Conservation (phyloP, 1,140 invertebrate species). For the Pristionchus pacificus region DNA sequence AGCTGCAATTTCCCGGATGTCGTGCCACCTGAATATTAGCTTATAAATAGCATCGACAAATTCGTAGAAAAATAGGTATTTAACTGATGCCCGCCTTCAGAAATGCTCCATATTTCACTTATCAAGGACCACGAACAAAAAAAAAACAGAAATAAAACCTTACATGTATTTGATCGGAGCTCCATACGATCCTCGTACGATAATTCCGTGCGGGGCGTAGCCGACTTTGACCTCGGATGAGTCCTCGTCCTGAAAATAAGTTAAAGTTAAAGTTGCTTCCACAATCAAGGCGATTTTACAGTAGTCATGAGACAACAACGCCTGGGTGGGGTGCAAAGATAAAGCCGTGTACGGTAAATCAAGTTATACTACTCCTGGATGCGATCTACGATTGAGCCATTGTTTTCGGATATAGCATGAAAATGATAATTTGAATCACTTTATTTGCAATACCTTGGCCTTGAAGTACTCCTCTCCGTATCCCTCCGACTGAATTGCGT, state of each 20-base stretch:
- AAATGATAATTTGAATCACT: too few relatives aligned
- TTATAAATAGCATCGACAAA: too few relatives aligned
- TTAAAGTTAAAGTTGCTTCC: conserved; percentile 5
- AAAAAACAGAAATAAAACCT: background rate
- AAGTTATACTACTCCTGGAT: too few relatives aligned
- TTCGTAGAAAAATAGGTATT: too few relatives aligned
- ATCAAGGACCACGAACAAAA: background rate
- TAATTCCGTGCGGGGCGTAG: conserved; percentile 17
- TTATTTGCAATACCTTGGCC: conserved; percentile 25
- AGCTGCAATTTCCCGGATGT: background rate
- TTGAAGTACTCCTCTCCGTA: conserved; percentile 28
- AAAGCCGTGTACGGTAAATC: too few relatives aligned
- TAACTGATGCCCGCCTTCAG: too few relatives aligned
- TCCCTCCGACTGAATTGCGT: conserved; percentile 16
- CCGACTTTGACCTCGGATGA: conserved; percentile 14
- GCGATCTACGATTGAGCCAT: too few relatives aligned
- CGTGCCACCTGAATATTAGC: background rate
- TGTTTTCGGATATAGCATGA: too few relatives aligned
- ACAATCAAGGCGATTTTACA: too few relatives aligned
- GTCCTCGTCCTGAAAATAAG: conserved; percentile 23
- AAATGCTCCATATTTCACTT: background rate
- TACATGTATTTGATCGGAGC: conserved; percentile 24
- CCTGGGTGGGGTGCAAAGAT: too few relatives aligned
- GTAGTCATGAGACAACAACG: too few relatives aligned
- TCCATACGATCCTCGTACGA: conserved; percentile 17